These are phyloP conservation scores for Rhadinocentrus ornatus DNA, from an alignment of 2,797 vertebrate species.

Conservation along the genomic window DNA sequence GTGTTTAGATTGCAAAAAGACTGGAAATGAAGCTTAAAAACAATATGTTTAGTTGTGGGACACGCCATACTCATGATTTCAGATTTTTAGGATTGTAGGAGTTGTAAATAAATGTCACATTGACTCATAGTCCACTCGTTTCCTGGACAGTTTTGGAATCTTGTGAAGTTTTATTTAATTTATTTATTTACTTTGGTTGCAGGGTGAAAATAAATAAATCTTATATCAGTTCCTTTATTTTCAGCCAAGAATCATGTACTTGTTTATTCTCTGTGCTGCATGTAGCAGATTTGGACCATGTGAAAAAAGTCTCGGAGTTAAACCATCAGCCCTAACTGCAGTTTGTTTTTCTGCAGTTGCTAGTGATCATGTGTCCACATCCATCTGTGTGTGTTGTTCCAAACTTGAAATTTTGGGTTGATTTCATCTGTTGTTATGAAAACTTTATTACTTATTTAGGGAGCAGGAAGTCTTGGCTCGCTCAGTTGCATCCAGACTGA, in stretches of 20 bases:
- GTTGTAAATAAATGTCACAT: constrained; percentile 33
- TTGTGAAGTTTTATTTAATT: constrained; percentile 43
- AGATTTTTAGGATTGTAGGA: constrained; percentile 17
- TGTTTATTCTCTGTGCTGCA: constrained; percentile 37
- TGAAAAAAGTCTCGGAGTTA: constrained; percentile 15
- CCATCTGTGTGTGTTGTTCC: constrained; percentile 12
- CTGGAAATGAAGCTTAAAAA: not conserved
- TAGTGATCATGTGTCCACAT: constrained; percentile 28
- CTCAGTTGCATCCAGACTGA: constrained; percentile 6
- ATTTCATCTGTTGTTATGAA: constrained; percentile 15
- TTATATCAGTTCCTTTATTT: constrained; percentile 37
- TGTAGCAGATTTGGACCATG: constrained; percentile 19
- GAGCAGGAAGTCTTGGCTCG: constrained; percentile 14
- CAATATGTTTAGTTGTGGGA: constrained; percentile 1
- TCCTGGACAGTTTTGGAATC: constrained; percentile 49
- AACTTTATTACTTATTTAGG: constrained; percentile 3
- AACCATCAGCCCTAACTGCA: constrained; percentile 23
- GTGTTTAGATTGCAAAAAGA: not conserved
- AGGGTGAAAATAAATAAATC: constrained; percentile 51
- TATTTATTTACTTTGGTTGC: constrained; percentile 51
- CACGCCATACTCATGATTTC: not conserved
- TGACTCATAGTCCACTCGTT: constrained; percentile 24
- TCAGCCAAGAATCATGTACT: constrained; percentile 41
- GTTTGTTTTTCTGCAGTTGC: constrained; percentile 34
- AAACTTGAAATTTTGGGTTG: constrained; percentile 17